phyloP scores from a whole-genome alignment of 2,113 vertebrate species.

The Anolis carolinensis region DNA sequence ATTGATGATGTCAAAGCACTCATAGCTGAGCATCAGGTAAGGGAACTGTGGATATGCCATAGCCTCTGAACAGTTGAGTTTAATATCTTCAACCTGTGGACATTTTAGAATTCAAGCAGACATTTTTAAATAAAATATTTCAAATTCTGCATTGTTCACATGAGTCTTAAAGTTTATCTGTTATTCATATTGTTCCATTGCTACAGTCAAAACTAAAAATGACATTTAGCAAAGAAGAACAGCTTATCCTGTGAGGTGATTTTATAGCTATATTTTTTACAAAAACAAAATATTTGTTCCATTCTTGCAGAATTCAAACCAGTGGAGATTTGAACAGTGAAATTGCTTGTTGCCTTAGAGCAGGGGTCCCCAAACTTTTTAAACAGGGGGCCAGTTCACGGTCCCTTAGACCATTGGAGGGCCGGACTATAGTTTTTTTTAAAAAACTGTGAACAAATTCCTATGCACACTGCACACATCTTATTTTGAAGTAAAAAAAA shows the following conservation, averaged over 20 bases:
- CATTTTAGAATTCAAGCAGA: background rate
- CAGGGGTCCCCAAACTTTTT: too few relatives aligned
- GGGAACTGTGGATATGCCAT: fast-evolving
- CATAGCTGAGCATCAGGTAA: slow-evolving; percentile 96
- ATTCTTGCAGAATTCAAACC: background rate
- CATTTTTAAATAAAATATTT: background rate
- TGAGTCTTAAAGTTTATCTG: background rate
- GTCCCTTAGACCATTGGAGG: too few relatives aligned
- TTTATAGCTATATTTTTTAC: background rate
- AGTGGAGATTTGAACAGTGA: background rate
- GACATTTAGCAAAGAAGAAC: background rate
- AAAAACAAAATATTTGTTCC: background rate
- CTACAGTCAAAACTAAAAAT: background rate
- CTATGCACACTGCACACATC: too few relatives aligned
- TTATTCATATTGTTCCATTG: background rate
- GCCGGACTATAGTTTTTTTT: too few relatives aligned
- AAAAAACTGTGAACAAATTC: too few relatives aligned
- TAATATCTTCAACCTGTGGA: background rate
- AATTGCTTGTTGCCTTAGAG: background rate
- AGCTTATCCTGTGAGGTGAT: background rate
- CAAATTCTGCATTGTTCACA: fast-evolving
- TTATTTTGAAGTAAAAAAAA: too few relatives aligned
- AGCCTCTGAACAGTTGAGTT: too few relatives aligned
- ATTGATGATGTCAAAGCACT: slow-evolving; percentile 93
- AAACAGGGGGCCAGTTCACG: too few relatives aligned